These are phyloP conservation scores for Sebastes matsubarae DNA, from an alignment of 2,797 vertebrate genomes.

Conservation along the genomic window DNA sequence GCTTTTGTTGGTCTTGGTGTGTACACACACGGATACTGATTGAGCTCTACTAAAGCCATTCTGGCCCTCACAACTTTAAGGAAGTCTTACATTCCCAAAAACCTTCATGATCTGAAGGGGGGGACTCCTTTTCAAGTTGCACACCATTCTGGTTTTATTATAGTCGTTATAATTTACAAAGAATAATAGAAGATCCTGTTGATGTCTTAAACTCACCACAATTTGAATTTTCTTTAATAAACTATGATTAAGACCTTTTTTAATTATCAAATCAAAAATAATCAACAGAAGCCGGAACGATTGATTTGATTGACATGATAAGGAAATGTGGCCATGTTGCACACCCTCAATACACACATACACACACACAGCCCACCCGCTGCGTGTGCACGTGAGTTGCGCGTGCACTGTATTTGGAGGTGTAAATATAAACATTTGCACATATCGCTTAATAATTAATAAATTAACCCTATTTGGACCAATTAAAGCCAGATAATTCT, in stretches of 20 bases:
- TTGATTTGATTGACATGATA: slow-evolving; percentile 12
- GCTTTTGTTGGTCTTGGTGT: slow-evolving; percentile 77
- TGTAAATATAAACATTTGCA: slow-evolving; percentile 52
- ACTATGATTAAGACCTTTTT: not conserved
- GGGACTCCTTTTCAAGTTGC: slow-evolving; percentile 29
- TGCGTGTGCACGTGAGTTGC: slow-evolving; percentile 30
- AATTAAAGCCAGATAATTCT: slow-evolving; percentile 36
- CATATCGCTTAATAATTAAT: slow-evolving; percentile 32
- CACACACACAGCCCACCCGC: slow-evolving; percentile 24
- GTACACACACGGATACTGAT: slow-evolving; percentile 78
- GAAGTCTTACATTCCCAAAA: slow-evolving; percentile 70
- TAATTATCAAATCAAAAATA: slow-evolving; percentile 26
- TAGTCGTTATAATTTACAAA: not conserved
- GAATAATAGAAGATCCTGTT: slow-evolving; percentile 3
- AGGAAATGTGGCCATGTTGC: slow-evolving; percentile 10
- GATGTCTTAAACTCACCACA: not conserved
- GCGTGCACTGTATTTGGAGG: slow-evolving; percentile 6
- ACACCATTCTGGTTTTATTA: slow-evolving; percentile 26
- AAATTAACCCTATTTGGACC: slow-evolving; percentile 15
- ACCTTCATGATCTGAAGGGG: slow-evolving; percentile 53
- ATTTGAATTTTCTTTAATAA: not conserved
- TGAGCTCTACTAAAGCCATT: slow-evolving; percentile 76
- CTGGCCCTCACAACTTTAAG: slow-evolving; percentile 73
- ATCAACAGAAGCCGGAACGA: not conserved
- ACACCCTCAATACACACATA: not conserved